Percentiles rank a stretch among this genome's conserved stretches.
These are phyloP conservation scores for Phaenicophaeus curvirostris DNA, from an alignment of 2,797 vertebrate genomes.

Conservation along the genomic window DNA sequence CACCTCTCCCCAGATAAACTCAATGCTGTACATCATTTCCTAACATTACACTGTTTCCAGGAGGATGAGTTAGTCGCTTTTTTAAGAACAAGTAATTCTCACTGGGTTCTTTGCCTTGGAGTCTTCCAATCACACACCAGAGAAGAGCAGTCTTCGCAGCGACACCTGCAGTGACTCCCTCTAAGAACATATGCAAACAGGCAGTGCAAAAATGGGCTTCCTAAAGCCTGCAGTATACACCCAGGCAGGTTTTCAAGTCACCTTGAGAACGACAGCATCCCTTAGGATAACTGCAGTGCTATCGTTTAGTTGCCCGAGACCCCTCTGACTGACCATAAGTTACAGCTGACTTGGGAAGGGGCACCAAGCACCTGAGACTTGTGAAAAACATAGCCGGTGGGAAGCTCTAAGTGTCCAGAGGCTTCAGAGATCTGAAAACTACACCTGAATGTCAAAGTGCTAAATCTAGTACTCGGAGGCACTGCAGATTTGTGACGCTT, in stretches of 20 bases:
- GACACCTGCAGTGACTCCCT: conserved; percentile 11
- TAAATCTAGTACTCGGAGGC: neutral
- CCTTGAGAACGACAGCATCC: neutral
- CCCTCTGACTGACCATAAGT: neutral
- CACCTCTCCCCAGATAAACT: neutral
- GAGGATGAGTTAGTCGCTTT: neutral
- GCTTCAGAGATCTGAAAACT: neutral
- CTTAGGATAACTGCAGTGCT: neutral
- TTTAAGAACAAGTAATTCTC: neutral
- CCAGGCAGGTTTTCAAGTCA: neutral
- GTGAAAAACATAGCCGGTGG: neutral
- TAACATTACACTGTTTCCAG: neutral
- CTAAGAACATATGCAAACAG: neutral
- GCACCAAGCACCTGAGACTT: neutral
- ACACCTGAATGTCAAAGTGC: neutral
- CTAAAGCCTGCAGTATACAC: neutral
- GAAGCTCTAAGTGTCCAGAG: neutral
- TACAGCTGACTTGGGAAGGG: neutral
- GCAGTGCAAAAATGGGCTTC: conserved; percentile 28
- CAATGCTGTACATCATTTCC: neutral
- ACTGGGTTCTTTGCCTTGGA: neutral
- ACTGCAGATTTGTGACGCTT: neutral
- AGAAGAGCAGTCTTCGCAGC: neutral
- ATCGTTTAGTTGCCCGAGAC: neutral
- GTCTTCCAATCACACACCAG: neutral